Evolutionary conservation across 2,888 invertebrate species (phyloP), one percentile per base, ranked within the genome.

Genomic region (Calameuta idolon): DNA sequence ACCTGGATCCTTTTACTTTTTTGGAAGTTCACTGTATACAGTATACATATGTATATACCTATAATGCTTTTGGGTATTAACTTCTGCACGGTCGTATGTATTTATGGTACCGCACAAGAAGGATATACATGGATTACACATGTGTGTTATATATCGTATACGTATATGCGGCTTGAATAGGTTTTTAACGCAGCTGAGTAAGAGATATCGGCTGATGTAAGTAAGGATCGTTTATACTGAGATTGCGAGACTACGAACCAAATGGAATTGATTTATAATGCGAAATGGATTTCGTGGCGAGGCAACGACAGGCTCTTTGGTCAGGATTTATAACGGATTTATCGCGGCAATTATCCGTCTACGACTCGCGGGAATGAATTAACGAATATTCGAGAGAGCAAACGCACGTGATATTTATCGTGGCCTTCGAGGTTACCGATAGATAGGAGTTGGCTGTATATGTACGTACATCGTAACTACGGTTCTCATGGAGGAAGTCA

Each of bases 271-370:
- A 89, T 89, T 88, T 89, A 89, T 87, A 87, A 85, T 83, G 86
- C 85, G 85, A 88, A 89, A 89, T 89, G 87, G 87, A 89, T 89
- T 89, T 89, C 84, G 84, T 87, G 85, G 69, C 71, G 75, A 77
- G 77, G 84, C 85, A 84, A 84, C 87, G 87, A 89, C 86, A 87
- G 88, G 83, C 84, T 77, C 83, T 55, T 55, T 83, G 81, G 71
- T 82, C 84, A 84, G 85, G 85, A 89, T 89, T 89, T 88, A 88
- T 89, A 88, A 88, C 84, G 83, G 82, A 89, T 89, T 89, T 89
- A 89, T 89, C 84, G 87, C 89, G 76, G 87, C 88, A 89, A 89
- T 89, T 89, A 88, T 87, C 86, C 81, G 83, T 87, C 86, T 87
- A 86, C 87, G 87, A 86, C 12, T 71, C 71, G 71, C 71, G 31